Percentiles rank a stretch among this genome's conserved stretches.
Evolutionary conservation across 2,797 vertebrate species (phyloP).

Genomic region (Oreonectes daqikongensis): DNA sequence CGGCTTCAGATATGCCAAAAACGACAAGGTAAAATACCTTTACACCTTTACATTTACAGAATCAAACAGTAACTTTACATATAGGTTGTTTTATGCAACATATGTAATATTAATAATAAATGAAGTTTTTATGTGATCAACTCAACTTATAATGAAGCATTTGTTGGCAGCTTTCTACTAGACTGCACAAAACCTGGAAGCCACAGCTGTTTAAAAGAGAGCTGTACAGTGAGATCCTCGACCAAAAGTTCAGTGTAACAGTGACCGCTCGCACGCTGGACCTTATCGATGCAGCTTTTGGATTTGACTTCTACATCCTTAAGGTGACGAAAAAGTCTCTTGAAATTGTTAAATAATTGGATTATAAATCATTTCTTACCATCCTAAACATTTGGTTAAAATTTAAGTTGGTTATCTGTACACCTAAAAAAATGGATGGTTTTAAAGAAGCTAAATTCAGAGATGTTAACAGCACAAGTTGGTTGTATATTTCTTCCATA

Average conservation of each 20-base stretch:
- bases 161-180: conserved; percentile 75
- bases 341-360: not conserved
- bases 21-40: conserved; percentile 83
- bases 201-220: conserved; percentile 86
- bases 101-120: not conserved
- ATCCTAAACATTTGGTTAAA: not conserved
- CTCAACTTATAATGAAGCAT: not conserved
- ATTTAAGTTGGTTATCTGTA: not conserved
- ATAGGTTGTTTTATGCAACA: not conserved
- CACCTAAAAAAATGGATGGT: not conserved
- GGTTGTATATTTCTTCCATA: conserved; percentile 13
- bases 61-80: not conserved
- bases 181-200: conserved; percentile 88
- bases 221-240: conserved; percentile 93
- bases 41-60: not conserved
- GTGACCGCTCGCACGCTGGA: conserved; percentile 88
- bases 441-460: not conserved
- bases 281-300: conserved; percentile 86
- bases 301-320: conserved; percentile 95
- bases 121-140: not conserved
- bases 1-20: conserved; percentile 84
- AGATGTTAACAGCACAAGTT: not conserved
- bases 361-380: too few relatives aligned
- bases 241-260: conserved; percentile 81
- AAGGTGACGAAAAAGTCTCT: conserved; percentile 72